phyloP scores from a whole-genome alignment of 1,140 invertebrate genomes.

The Oreohelix idahoensis region DNA sequence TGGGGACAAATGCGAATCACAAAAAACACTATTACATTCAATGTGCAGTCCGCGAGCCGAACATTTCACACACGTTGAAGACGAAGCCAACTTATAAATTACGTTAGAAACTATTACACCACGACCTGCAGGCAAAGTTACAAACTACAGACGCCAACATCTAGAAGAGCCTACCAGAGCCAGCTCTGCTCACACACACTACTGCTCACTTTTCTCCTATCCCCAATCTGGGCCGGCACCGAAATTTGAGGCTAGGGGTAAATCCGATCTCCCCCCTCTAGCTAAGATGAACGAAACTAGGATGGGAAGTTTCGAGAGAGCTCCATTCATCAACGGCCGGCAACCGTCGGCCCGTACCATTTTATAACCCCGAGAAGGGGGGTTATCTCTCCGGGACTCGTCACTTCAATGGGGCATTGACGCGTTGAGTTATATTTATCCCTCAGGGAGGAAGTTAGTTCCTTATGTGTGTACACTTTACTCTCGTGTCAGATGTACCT shows the following conservation, averaged over 20 bases:
- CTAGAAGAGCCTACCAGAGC: background rate
- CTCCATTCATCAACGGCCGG: background rate
- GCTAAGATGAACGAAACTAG: background rate
- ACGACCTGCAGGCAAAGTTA: constrained; percentile 1
- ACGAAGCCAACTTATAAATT: background rate
- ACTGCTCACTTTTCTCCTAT: background rate
- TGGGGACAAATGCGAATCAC: too few species aligned
- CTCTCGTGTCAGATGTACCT: too few species aligned
- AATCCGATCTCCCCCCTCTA: background rate
- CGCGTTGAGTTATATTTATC: background rate
- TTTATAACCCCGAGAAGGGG: background rate
- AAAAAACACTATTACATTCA: too few species aligned
- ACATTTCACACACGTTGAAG: background rate
- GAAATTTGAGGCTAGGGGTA: background rate
- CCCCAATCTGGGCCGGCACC: background rate
- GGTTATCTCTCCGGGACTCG: background rate
- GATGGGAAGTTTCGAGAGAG: background rate
- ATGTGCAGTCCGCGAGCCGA: too few species aligned
- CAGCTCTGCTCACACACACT: background rate
- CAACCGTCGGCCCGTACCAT: background rate
- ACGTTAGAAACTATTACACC: background rate
- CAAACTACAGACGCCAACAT: background rate
- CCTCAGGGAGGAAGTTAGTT: background rate
- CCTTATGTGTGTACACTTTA: background rate
- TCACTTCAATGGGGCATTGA: constrained; percentile 2